phyloP scores from a whole-genome alignment of 1,140 invertebrate genomes.

The Heliconius congener region DNA sequence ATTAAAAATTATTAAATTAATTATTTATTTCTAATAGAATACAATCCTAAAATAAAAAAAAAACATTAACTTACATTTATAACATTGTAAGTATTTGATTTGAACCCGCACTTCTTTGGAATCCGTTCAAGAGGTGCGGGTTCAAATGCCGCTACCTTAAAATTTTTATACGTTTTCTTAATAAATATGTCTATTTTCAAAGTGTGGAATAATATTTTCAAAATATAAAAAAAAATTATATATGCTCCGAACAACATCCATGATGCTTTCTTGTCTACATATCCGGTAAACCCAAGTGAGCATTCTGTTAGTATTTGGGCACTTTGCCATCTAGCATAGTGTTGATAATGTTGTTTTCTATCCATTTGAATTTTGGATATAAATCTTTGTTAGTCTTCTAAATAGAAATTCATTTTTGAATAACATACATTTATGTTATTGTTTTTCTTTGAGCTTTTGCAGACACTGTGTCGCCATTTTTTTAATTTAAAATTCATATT shows the following conservation, averaged over 20 bases:
- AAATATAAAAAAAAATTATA: not conserved
- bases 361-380: conserved; percentile 1
- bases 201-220: too few relatives aligned
- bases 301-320: conserved; percentile 4
- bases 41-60: too few relatives aligned
- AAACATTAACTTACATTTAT: too few relatives aligned
- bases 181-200: too few relatives aligned
- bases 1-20: too few relatives aligned
- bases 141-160: too few relatives aligned
- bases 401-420: conserved; percentile 14
- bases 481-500: not conserved
- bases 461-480: not conserved
- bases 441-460: not conserved
- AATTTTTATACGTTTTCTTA: too few relatives aligned
- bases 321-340: conserved; percentile 1
- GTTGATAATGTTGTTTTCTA: conserved; percentile 12
- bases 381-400: conserved; percentile 14
- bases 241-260: not conserved
- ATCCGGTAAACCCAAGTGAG: conserved; percentile 10
- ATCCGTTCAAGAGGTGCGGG: too few relatives aligned
- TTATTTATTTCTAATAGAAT: too few relatives aligned
- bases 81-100: too few relatives aligned
- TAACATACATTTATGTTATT: not conserved
- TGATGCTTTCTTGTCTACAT: not conserved
- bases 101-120: too few relatives aligned